Conservation (phyloP, 2,113 vertebrate genomes). For the Suricata suricatta region DNA sequence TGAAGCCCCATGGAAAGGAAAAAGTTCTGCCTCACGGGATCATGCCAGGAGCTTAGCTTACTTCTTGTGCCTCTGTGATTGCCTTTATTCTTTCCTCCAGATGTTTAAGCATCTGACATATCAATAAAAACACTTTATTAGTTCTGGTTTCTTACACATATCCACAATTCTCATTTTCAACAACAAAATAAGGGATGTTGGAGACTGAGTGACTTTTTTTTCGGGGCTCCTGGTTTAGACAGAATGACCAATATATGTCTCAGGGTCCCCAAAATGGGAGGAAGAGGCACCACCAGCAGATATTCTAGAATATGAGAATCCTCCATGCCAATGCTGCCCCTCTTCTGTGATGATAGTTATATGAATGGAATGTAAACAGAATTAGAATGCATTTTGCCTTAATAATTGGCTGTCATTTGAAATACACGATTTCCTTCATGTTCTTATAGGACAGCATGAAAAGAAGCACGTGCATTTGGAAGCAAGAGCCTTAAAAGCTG, state of each 20-base stretch:
- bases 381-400: not conserved
- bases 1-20: not conserved
- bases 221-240: not conserved
- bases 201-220: not conserved
- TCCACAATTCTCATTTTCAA: not conserved
- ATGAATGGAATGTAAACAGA: not conserved
- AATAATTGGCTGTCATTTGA: not conserved
- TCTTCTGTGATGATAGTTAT: not conserved
- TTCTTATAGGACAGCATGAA: not conserved
- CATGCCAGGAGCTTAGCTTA: not conserved
- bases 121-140: not conserved
- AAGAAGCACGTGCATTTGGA: not conserved
- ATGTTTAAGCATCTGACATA: not conserved
- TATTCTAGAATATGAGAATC: not conserved
- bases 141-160: not conserved
- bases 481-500: not conserved
- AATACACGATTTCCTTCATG: not conserved
- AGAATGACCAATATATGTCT: not conserved
- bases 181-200: not conserved
- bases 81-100: not conserved
- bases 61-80: not conserved
- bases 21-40: not conserved
- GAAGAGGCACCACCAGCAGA: not conserved
- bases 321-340: not conserved
- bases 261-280: not conserved